Base-by-base conservation (phyloP, 2,113 vertebrate genomes). In the Apistogramma diplotaenia region DNA sequence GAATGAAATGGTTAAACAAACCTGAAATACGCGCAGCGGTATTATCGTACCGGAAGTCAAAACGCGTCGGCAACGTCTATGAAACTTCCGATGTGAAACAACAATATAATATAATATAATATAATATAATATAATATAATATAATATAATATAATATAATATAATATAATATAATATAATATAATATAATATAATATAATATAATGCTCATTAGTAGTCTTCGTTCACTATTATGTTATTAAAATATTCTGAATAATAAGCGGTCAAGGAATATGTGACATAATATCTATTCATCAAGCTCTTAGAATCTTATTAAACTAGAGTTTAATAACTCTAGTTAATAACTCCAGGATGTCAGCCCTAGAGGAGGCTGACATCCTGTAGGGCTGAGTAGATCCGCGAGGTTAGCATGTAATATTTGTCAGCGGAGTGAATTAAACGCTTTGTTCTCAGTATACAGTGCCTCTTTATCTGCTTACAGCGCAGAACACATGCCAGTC, bases 1-100 rank as follows among this genome's bases (percentile, higher is more conserved):
- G 74, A 33, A 6, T 37, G 29, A 79, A 54, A 58, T 0, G 10
- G 19, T 29, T 29, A 37, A 31, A 94, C 95, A 76, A 85, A 96
- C 95, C 95, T 95, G 94, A 91, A 92, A 62, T 83, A 85, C 55
- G 87, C 79, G 88, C 92, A 92, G 92, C 93, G 90, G 92, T 90
- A 79, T 89, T 87, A 65, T 88, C 83, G 82, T 83, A 92, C 93
- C 91, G 92, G 91, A 94, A 93, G 79, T 87, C 6, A 56, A 5
- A 51, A 78, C 0, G 25, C 23, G 21, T 13, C 15, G 11, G 37
- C 11, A 72, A 62, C 43, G 9, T 59, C 18, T 37, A 4, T 4
- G 46, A 55, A 57, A 55, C 53, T 5, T 87, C 84, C 84, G 76
- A 31, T 76, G 84, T 80, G 29, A 90, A 89, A 89, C 81, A 81